These are phyloP conservation scores for Pseudorhiza aurosa DNA, from an alignment of 30 jellyfish, hydroid and myxozoan genomes.

Conservation along the genomic window DNA sequence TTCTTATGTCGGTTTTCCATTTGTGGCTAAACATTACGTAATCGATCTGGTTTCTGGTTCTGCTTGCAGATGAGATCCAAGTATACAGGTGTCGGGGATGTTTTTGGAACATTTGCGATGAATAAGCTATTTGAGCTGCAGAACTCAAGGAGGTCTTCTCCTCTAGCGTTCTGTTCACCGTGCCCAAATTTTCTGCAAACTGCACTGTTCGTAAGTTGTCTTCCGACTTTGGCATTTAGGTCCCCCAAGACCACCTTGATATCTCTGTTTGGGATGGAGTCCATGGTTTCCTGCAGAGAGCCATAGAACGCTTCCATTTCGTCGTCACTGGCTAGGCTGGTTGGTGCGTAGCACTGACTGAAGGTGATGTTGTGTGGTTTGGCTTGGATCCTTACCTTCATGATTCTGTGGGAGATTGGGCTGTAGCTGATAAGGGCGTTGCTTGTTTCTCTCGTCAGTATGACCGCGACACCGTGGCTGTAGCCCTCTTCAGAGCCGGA, in stretches of 20 bases:
- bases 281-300: slow-evolving; percentile 44
- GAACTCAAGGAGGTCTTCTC: slow-evolving; percentile 27
- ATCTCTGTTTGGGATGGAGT: slow-evolving; percentile 21
- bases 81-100: slow-evolving; percentile 46
- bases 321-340: slow-evolving; percentile 10
- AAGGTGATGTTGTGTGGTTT: slow-evolving; percentile 12
- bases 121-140: slow-evolving; percentile 14
- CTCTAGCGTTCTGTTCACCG: slow-evolving; percentile 38
- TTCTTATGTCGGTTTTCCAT: slow-evolving; percentile 8
- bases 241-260: slow-evolving; percentile 34
- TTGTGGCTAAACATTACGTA: not conserved
- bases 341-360: slow-evolving; percentile 38
- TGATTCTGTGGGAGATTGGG: slow-evolving; percentile 9
- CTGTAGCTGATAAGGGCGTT: slow-evolving; percentile 35
- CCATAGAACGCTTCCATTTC: too few relatives aligned
- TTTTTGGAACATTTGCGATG: slow-evolving; percentile 6
- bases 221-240: slow-evolving; percentile 26
- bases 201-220: not conserved
- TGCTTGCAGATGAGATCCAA: slow-evolving; percentile 12
- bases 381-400: slow-evolving; percentile 30
- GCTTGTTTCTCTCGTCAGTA: not conserved
- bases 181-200: not conserved
- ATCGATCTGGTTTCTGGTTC: slow-evolving; percentile 36
- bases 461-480: slow-evolving; percentile 38
- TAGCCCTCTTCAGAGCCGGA: slow-evolving; percentile 39